Base-by-base conservation (phyloP, 2,888 invertebrate species). In the Caenorhabditis wallacei region DNA sequence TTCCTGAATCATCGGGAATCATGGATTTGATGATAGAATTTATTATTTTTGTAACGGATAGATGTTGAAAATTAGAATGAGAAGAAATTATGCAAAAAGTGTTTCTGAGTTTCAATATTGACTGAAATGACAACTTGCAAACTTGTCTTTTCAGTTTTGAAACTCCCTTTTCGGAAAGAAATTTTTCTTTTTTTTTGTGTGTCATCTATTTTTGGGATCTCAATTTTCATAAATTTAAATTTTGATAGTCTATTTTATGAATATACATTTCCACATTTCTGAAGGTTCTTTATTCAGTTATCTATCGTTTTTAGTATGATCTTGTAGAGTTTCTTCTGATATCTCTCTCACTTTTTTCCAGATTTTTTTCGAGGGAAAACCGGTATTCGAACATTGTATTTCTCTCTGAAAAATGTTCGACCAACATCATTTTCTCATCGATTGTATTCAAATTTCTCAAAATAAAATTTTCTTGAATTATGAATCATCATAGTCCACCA, bases 21-120 rank as follows among this genome's bases (percentile, higher is more conserved):
- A 63, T 63, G 43, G 46, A 63, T 46, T 63, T 63, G 63, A 63
- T 63, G 63, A 63, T 46, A 63, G 63, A 63, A 63, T 63, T 63
- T 22, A 43, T 63, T 40, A 40, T 40, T 40, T 30, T 8, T 5
- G 40, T 8, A 40, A 40, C 11, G 40, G 40, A 40, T 63, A 63
- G 13, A 61, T 26, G 3, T 46, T 46, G 24, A 46, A 63, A n/a
- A 63, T 64, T 64, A 2, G 22, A 7, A 64, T 54, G 26, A 43
- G 40, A 40, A n/a, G n/a, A n/a, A n/a, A n/a, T n/a, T n/a, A n/a
- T n/a, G n/a, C n/a, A n/a, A n/a, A n/a, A 46, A 22, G 24, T 40
- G 54, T 16, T 53, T 11, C 53, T 54, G 22, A 53, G 40, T 24
- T 71, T 61, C 1, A 35, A 35, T 35, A 35, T 35, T 7, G 40